phyloP scores from a whole-genome alignment of 2,888 invertebrate genomes.

The Marasmarcha lunaedactyla region DNA sequence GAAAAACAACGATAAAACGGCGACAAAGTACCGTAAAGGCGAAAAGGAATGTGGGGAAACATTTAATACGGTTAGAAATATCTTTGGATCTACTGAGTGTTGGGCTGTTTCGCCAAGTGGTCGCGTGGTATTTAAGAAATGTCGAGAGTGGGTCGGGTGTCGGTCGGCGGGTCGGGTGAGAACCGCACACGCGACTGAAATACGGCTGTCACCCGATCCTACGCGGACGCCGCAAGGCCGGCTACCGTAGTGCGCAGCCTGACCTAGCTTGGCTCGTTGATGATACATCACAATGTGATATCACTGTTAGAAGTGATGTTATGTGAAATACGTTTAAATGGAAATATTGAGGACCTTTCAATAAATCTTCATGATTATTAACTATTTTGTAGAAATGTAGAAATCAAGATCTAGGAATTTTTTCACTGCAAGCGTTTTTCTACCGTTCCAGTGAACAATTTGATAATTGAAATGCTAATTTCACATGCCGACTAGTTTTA shows the following conservation, averaged over 20 bases:
- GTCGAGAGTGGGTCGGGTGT: not conserved
- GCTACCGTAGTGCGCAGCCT: slow-evolving; percentile 58
- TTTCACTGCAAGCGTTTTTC: too few species aligned
- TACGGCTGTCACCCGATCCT: slow-evolving; percentile 55
- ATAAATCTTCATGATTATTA: too few species aligned
- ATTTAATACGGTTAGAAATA: not conserved
- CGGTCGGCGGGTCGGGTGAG: slow-evolving; percentile 33
- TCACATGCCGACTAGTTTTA: too few species aligned
- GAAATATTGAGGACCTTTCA: too few species aligned
- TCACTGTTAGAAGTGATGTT: too few species aligned
- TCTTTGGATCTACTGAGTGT: not conserved
- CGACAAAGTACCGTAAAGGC: not conserved
- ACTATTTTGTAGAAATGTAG: too few species aligned
- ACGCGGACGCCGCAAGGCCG: slow-evolving; percentile 46
- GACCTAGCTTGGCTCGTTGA: slow-evolving; percentile 24
- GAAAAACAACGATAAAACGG: too few species aligned
- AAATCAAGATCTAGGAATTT: too few species aligned
- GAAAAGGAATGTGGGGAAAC: not conserved
- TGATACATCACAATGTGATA: not conserved
- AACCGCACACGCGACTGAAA: slow-evolving; percentile 60
- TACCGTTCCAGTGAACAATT: too few species aligned
- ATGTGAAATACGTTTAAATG: too few species aligned
- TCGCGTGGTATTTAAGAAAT: not conserved
- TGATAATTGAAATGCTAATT: too few species aligned
- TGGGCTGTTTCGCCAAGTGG: not conserved